These are phyloP conservation scores for Gallirallus australis DNA, from an alignment of 2,797 vertebrate genomes.

Conservation along the genomic window DNA sequence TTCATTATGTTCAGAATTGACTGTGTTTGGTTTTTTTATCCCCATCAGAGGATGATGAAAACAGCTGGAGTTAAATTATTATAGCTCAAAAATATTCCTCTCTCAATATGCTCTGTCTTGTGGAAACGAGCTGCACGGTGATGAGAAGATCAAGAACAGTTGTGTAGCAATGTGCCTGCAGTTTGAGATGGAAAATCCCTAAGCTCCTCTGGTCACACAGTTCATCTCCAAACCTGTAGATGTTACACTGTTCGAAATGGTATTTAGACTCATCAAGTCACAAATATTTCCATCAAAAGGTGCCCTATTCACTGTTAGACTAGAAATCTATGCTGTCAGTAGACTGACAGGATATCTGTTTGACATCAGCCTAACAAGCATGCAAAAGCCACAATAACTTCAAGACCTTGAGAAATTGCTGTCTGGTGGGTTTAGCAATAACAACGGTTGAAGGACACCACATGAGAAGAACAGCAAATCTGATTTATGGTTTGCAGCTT, in stretches of 20 bases:
- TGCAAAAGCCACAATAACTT: not conserved
- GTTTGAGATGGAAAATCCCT: not conserved
- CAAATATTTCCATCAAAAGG: not conserved
- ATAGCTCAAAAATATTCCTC: not conserved
- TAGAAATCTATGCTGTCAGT: not conserved
- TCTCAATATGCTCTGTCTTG: not conserved
- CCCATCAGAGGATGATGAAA: conserved; percentile 20
- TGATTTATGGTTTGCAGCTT: not conserved
- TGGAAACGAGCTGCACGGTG: not conserved
- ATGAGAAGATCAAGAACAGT: not conserved
- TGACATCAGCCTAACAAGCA: not conserved
- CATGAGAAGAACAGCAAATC: not conserved
- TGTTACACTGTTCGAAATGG: rapidly evolving
- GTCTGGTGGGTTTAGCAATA: not conserved
- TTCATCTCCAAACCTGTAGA: not conserved
- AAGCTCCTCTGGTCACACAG: not conserved
- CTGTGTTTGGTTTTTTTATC: not conserved
- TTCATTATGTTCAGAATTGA: not conserved
- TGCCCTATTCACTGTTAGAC: not conserved
- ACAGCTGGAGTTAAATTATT: conserved; percentile 18
- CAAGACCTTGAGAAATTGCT: not conserved
- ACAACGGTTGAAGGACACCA: not conserved
- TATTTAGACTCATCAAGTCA: not conserved
- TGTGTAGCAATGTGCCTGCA: not conserved
- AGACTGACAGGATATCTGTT: not conserved